These are phyloP conservation scores for Neelides folsomi DNA, from an alignment of 2,888 invertebrate genomes.

Conservation along the genomic window DNA sequence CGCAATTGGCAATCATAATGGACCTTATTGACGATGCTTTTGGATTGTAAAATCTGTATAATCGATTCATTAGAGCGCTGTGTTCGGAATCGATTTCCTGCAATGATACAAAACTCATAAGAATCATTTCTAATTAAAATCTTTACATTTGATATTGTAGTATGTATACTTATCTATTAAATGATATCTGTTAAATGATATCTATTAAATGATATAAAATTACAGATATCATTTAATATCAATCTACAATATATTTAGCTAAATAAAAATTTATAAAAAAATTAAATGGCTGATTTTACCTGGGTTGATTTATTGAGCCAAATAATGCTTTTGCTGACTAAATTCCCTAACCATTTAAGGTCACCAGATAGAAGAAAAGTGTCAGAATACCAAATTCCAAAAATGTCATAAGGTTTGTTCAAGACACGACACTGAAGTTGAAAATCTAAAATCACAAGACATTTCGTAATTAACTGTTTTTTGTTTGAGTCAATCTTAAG, in stretches of 20 bases:
- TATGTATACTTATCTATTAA: too few relatives aligned
- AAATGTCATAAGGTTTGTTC: conserved; percentile 75
- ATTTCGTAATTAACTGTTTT: too few relatives aligned
- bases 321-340: conserved; percentile 57
- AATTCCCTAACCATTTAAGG: conserved; percentile 62
- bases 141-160: too few relatives aligned
- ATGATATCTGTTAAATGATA: too few relatives aligned
- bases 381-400: conserved; percentile 76
- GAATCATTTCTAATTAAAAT: too few relatives aligned
- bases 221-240: too few relatives aligned
- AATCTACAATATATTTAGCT: too few relatives aligned
- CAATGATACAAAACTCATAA: background rate
- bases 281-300: conserved; percentile 12
- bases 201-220: too few relatives aligned
- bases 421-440: conserved; percentile 48
- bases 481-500: too few relatives aligned
- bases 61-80: conserved; percentile 58
- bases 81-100: conserved; percentile 59
- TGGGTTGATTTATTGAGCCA: conserved; percentile 73
- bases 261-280: background rate
- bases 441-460: conserved; percentile 53
- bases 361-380: conserved; percentile 66
- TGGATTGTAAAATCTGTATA: conserved; percentile 58
- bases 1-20: conserved; percentile 61
- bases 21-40: conserved; percentile 67